Evolutionary conservation across 2,797 vertebrate species (phyloP).

Genomic region (Lates japonicus): DNA sequence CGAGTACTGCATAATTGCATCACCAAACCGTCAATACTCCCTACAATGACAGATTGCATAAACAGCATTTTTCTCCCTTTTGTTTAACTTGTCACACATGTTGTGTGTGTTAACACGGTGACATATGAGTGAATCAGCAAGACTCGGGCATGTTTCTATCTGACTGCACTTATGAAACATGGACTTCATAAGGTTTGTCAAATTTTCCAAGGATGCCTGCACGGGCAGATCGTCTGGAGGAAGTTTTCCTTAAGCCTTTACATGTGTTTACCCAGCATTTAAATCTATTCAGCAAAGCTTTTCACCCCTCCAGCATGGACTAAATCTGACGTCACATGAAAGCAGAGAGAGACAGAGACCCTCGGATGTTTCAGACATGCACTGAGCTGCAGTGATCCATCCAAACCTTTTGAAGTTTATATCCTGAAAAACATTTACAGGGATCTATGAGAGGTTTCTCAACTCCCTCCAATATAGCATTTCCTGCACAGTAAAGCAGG

Average conservation of each 20-base stretch:
- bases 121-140: slow-evolving; percentile 28
- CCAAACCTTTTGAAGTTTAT: slow-evolving; percentile 68
- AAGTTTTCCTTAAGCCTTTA: slow-evolving; percentile 41
- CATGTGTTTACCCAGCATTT: slow-evolving; percentile 59
- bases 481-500: slow-evolving; percentile 7
- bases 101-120: slow-evolving; percentile 27
- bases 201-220: slow-evolving; percentile 25
- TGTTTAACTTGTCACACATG: slow-evolving; percentile 22
- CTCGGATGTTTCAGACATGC: slow-evolving; percentile 32
- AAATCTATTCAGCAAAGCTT: slow-evolving; percentile 57
- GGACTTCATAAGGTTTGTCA: slow-evolving; percentile 11
- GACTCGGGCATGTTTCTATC: background rate
- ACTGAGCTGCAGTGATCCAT: slow-evolving; percentile 50
- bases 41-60: slow-evolving; percentile 50
- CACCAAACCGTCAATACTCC: slow-evolving; percentile 41
- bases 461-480: slow-evolving; percentile 23
- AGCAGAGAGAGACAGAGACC: slow-evolving; percentile 27
- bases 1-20: slow-evolving; percentile 57
- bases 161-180: slow-evolving; percentile 11
- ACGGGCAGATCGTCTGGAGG: slow-evolving; percentile 13
- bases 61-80: slow-evolving; percentile 36
- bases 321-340: slow-evolving; percentile 51
- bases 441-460: slow-evolving; percentile 27
- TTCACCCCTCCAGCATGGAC: slow-evolving; percentile 26
- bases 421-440: slow-evolving; percentile 52